These are phyloP conservation scores for Andrena minutula DNA, from an alignment of 2,888 invertebrate species.

Conservation along the genomic window DNA sequence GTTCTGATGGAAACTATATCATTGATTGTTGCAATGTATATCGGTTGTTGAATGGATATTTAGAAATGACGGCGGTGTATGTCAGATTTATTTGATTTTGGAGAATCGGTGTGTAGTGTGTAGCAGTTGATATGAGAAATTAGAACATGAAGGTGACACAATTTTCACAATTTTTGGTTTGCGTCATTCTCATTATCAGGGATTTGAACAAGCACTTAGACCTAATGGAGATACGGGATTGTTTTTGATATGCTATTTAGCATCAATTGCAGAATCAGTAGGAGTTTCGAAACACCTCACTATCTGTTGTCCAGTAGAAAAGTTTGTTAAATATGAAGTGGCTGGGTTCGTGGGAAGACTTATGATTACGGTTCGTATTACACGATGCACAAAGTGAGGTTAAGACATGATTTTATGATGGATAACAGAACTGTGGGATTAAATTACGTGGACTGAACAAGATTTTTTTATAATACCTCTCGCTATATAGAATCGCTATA, in stretches of 20 bases:
- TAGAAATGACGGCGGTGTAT: neutral
- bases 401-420: neutral
- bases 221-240: conserved; percentile 17
- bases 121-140: neutral
- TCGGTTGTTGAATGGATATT: conserved; percentile 40
- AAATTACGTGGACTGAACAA: neutral
- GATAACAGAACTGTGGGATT: neutral
- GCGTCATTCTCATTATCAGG: conserved; percentile 10
- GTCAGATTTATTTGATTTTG: neutral
- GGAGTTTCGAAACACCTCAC: neutral
- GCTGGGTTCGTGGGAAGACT: neutral
- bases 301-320: neutral
- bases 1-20: conserved; percentile 28
- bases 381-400: neutral
- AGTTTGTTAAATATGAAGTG: neutral
- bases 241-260: conserved; percentile 44
- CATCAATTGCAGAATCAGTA: conserved; percentile 10
- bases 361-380: neutral
- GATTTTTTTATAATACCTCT: neutral
- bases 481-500: too few relatives aligned
- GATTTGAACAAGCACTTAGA: neutral
- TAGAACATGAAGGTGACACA: neutral
- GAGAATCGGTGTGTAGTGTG: neutral
- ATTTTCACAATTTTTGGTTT: neutral
- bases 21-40: conserved; percentile 40